phyloP scores from a whole-genome alignment of 2,797 vertebrate genomes.

The Tadarida brasiliensis region DNA sequence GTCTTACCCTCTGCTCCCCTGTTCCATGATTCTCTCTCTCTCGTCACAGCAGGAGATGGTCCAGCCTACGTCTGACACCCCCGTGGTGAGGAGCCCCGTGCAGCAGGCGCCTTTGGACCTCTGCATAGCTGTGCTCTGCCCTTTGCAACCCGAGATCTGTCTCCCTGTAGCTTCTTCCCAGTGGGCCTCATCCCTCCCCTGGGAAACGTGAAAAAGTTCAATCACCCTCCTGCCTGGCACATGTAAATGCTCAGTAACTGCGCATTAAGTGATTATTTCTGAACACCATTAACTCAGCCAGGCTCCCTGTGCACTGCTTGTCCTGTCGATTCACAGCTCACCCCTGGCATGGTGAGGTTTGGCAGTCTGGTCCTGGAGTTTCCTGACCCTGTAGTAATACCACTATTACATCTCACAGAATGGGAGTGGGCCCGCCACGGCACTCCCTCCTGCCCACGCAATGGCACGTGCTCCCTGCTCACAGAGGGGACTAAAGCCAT shows the following conservation, averaged over 20 bases:
- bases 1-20: not conserved
- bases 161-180: not conserved
- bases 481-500: not conserved
- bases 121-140: not conserved
- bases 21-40: not conserved
- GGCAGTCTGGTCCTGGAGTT: not conserved
- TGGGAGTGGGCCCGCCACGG: not conserved
- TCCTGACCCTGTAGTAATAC: not conserved
- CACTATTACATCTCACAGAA: not conserved
- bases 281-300: not conserved
- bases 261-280: not conserved
- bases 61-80: not conserved
- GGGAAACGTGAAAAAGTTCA: not conserved
- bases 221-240: not conserved
- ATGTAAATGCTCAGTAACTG: not conserved
- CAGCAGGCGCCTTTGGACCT: not conserved
- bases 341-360: not conserved
- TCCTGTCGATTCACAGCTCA: not conserved
- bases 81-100: not conserved
- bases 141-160: not conserved
- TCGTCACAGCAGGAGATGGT: not conserved
- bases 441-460: not conserved
- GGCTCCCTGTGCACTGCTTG: not conserved
- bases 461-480: not conserved
- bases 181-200: not conserved